Evolutionary conservation across 2,113 vertebrate genomes (phyloP), one percentile per base, ranked within the genome.

Genomic region (Pollachius pollachius): DNA sequence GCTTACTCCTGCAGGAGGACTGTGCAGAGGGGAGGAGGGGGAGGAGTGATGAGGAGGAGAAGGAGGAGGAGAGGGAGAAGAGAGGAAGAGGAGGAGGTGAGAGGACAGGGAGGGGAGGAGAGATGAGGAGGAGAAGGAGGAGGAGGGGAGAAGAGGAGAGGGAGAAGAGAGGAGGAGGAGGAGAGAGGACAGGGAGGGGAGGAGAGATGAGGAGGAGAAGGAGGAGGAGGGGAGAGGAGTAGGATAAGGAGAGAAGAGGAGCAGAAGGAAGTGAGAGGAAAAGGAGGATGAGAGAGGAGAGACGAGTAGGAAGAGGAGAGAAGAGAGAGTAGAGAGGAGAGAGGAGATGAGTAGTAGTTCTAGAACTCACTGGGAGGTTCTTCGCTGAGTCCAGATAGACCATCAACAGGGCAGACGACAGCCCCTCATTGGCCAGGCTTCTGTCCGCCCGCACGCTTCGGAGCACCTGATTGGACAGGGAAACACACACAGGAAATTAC

Each of bases 321-420:
- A 13, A 0, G 41, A 13, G 11, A 48, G 41, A 48, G 41, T 7
- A 48, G 41, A 13, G 12, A 13, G 41, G 12, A 13, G 0, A 48
- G 41, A 92, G 88, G 90, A 90, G 72, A 91, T 80, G 81, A 85
- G 91, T 2, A 13, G 41, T 48, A 9, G 9, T 48, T 48, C 41
- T 48, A 9, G 3, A 7, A 93, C 94, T 93, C 96, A 99, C 97
- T 1, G 97, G 97, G 59, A 99, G 92, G 80, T 97, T 99, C 84
- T 93, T 92, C 15, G 96, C 97, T 0, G 95, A 97, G 85, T 99
- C 97, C 89, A 99, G 88, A 82, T 96, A 95, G 60, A 97, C 88
- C 77, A 99, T 92, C 58, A 99, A 93, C 87, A 99, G 89, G 0
- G 96, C 95, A 69, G 97, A 96, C 3, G 97, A 98, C 62, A 98